phyloP scores from a whole-genome alignment of 2,888 invertebrate genomes.

The Trissolcus brochymenae region DNA sequence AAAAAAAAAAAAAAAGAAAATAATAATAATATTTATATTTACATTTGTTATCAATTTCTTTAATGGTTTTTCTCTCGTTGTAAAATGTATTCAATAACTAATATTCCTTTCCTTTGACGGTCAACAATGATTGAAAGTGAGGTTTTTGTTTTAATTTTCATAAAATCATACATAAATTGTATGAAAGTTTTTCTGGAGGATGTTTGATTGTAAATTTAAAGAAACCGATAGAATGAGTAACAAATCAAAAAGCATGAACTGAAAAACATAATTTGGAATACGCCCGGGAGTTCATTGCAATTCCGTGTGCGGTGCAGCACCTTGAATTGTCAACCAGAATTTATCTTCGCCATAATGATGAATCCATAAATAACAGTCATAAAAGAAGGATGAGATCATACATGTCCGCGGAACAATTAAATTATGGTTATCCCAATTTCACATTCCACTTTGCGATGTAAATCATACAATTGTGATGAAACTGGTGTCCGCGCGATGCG shows the following conservation, averaged over 20 bases:
- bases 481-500: constrained; percentile 5
- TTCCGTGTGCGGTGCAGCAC: background rate
- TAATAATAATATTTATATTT: no score
- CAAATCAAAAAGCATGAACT: constrained; percentile 14
- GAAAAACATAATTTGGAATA: constrained; percentile 5
- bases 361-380: constrained; percentile 18
- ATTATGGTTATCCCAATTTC: constrained; percentile 16
- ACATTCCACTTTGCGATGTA: constrained; percentile 19
- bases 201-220: no score
- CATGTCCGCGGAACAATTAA: constrained; percentile 15
- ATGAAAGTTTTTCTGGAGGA: no score
- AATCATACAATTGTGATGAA: constrained; percentile 16
- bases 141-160: no score
- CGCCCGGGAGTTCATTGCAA: constrained; percentile 11
- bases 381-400: constrained; percentile 16
- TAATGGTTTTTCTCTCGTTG: no score
- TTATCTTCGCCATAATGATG: constrained; percentile 14
- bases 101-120: no score
- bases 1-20: no score
- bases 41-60: no score
- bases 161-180: no score
- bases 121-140: no score
- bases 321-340: constrained; percentile 15
- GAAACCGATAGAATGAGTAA: background rate
- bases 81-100: no score